Evolutionary conservation across 1,140 invertebrate species (phyloP), one percentile per base, ranked within the genome.

Genomic region (Bombus balteatus): DNA sequence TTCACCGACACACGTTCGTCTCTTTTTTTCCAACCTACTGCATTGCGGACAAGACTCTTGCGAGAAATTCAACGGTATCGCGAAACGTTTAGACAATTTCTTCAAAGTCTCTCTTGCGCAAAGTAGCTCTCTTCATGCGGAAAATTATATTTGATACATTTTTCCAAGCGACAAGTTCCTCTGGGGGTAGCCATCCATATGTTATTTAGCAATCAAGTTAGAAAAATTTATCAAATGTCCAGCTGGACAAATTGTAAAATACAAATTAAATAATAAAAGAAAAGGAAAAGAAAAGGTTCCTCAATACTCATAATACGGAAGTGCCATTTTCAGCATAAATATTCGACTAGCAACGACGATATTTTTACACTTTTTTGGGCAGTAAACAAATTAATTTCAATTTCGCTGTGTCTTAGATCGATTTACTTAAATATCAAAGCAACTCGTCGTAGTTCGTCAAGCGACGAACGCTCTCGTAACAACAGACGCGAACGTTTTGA

Each of bases 61-160:
- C 72, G 41, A 73, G 41, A n/a, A 73, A 73, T 32, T 73, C 71
- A 73, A 28, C 41, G 34, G 34, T 74, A 47, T 47, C n/a, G 68
- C 68, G 68, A 71, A 39, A 1, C 37, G 9, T 71, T 41, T 41
- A 13, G 39, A 41, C 41, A 41, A 41, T 71, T 71, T 41, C 18
- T 39, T 71, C 70, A 8, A 70, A 12, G 10, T 22, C 18, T 22
- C 47, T 18, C 47, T 53, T 6, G 47, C 47, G 47, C 47, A 2
- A 22, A 22, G 5, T 22, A 22, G 18, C 47, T 22, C 47, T 53
- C 18, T 53, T 53, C 47, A 6, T 1, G 47, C 47, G 47, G 47
- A 53, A 1, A 53, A 53, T 53, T 22, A 18, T 22, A 53, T 53
- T 53, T 22, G 47, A 53, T 22, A 5, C 5, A 2, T 53, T 18